Percentiles rank a stretch among this genome's conserved stretches.
Conservation (phyloP, 2,113 vertebrate species). For the Cryptoleucopteryx plumbea region DNA sequence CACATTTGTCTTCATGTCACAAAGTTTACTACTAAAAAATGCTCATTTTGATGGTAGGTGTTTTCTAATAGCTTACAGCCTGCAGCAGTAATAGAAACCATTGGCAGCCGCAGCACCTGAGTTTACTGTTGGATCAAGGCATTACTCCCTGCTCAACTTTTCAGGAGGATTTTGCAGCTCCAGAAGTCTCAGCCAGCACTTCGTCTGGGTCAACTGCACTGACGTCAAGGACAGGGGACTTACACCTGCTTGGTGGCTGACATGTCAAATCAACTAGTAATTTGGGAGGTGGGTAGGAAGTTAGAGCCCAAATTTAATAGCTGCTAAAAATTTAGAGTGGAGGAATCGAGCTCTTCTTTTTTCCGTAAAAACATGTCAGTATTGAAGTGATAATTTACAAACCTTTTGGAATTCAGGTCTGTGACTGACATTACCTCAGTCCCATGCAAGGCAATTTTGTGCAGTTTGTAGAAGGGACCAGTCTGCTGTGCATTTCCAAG, state of each 20-base stretch:
- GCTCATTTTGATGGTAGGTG: slow-evolving; percentile 47
- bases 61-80: slow-evolving; percentile 46
- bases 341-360: neutral
- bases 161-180: slow-evolving; percentile 41
- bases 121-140: neutral
- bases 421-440: neutral
- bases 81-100: slow-evolving; percentile 63
- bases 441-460: neutral
- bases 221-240: neutral
- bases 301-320: neutral
- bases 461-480: neutral
- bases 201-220: neutral
- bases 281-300: neutral
- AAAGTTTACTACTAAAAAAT: slow-evolving; percentile 59
- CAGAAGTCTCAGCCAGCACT: neutral
- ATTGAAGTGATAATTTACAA: neutral
- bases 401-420: neutral
- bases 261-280: neutral
- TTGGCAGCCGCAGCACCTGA: slow-evolving; percentile 37
- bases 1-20: slow-evolving; percentile 68
- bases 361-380: accelerated
- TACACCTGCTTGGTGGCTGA: neutral
- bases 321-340: neutral
- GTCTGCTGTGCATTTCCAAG: neutral
- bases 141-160: slow-evolving; percentile 11